phyloP scores from a whole-genome alignment of 2,888 invertebrate species.

The Dorcus hopei region DNA sequence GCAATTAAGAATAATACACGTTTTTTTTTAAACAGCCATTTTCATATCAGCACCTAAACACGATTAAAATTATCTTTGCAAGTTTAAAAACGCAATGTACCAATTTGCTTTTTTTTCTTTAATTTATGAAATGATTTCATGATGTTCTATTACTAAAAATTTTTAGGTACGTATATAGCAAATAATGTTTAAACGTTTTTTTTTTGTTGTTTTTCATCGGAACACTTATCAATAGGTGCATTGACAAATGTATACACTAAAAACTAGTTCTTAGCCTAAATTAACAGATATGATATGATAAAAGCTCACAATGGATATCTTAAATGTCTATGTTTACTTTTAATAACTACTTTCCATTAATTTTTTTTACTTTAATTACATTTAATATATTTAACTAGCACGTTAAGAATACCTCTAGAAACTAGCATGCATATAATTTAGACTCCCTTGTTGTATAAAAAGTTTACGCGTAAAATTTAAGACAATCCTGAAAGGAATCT shows the following conservation, averaged over 20 bases:
- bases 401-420: too few species aligned
- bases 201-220: not conserved
- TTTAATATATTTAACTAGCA: conserved; percentile 17
- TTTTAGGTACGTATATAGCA: conserved; percentile 44
- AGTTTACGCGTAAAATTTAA: conserved; percentile 6
- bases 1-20: too few species aligned
- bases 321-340: conserved; percentile 4
- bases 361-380: conserved; percentile 8
- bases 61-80: too few species aligned
- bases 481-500: conserved; percentile 2
- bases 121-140: too few species aligned
- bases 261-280: conserved; percentile 4
- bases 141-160: conserved; percentile 24
- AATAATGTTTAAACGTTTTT: conserved; percentile 13
- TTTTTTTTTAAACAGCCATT: too few species aligned
- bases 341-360: conserved; percentile 8
- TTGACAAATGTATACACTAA: conserved; percentile 8
- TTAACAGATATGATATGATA: conserved; percentile 24
- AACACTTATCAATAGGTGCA: conserved; percentile 11
- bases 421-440: conserved; percentile 28
- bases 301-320: conserved; percentile 15
- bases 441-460: conserved; percentile 1
- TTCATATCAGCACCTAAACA: too few species aligned
- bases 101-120: not conserved
- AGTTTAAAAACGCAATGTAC: not conserved